phyloP scores from a whole-genome alignment of 2,888 invertebrate genomes.

The Kuschelorhynchus macadamiae region DNA sequence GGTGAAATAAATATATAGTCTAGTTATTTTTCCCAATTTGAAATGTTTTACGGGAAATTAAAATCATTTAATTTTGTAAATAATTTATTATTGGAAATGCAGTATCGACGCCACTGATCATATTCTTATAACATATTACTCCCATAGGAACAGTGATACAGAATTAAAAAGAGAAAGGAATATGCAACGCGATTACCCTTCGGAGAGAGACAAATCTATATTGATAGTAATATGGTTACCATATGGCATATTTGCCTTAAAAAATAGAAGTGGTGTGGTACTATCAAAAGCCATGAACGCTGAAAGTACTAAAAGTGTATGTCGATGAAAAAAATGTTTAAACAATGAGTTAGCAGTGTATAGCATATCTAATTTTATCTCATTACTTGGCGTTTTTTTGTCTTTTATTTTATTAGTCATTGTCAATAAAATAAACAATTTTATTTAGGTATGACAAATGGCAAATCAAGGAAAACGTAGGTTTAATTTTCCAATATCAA shows the following conservation, averaged over 20 bases:
- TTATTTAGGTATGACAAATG: too few relatives aligned
- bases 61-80: too few relatives aligned
- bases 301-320: neutral
- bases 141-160: slow-evolving; percentile 26
- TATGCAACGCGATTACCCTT: neutral
- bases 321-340: neutral
- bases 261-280: slow-evolving; percentile 24
- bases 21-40: too few relatives aligned
- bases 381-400: too few relatives aligned
- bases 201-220: slow-evolving; percentile 7
- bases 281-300: neutral
- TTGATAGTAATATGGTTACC: slow-evolving; percentile 38
- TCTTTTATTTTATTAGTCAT: too few relatives aligned
- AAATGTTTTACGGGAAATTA: too few relatives aligned
- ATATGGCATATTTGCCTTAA: slow-evolving; percentile 37
- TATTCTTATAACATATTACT: slow-evolving; percentile 20
- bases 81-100: too few relatives aligned
- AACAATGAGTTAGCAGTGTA: neutral
- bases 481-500: too few relatives aligned
- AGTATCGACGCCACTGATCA: slow-evolving; percentile 32
- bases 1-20: too few relatives aligned
- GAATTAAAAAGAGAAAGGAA: slow-evolving; percentile 3
- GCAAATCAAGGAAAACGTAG: too few relatives aligned
- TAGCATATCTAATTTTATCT: too few relatives aligned
- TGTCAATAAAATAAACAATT: too few relatives aligned